Evolutionary conservation across 2,888 invertebrate species (phyloP), one percentile per base, ranked within the genome.

Genomic region (Tricholauxania praeusta): DNA sequence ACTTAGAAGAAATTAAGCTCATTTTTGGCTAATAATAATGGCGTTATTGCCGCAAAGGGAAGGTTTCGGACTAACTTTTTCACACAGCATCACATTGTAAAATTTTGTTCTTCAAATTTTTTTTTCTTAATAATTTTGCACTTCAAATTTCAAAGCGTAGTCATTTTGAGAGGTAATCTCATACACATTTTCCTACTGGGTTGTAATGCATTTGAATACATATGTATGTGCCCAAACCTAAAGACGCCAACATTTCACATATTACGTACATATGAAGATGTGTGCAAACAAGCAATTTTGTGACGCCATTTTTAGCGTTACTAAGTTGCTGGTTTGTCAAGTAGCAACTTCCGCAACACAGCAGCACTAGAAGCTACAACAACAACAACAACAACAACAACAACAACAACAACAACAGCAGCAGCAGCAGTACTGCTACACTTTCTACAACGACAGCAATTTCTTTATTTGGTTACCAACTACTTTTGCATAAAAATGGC

Each of bases 251-350:
- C 39, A 39, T 39, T 39, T 39, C 2, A 39, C 39, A 39, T 10
- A 39, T 4, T 2, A 39, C 5, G 5, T 39, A 39, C 8, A 4
- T 39, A 32, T 62, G 60, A 28, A 60, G 60, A 12, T 32, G 60
- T 60, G 66, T 53, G 14, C 12, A 39, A 66, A 66, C 52, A 53
- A 52, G 39, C 66, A 52, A 17, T 66, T 62, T 66, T 66, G 65
- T 53, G 66, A 53, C 66, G 66, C 66, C 66, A 66, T 66, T 66
- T 66, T 66, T 55, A 52, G 53, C 53, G 39, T 52, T 28, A 39
- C 19, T 39, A 48, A 62, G 62, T 39, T 39, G 62, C 39, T 14
- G 49, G 64, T 64, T 64, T 64, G 64, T 28, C 49, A 28, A 48
- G 19, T 48, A 12, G 63, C 39, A 39, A 39, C 39, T 39, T 39